phyloP scores from a whole-genome alignment of 2,113 vertebrate genomes.

The Neogale vison region DNA sequence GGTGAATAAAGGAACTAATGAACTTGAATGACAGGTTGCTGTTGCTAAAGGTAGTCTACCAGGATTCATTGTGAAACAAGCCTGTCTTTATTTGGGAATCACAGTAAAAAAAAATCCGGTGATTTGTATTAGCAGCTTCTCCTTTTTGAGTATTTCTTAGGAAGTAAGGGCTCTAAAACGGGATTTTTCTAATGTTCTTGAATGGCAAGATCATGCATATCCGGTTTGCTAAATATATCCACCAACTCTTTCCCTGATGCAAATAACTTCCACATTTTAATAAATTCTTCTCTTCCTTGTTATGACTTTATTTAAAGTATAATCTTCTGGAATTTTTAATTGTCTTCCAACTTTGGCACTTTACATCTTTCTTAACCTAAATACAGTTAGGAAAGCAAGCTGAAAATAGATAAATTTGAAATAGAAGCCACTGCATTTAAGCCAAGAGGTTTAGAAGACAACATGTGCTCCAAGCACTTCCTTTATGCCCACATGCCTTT shows the following conservation, averaged over 20 bases:
- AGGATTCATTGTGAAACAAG: not conserved
- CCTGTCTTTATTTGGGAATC: not conserved
- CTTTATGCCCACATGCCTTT: conserved; percentile 9
- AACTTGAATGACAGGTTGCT: not conserved
- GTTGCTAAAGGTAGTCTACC: not conserved
- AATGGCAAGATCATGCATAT: conserved; percentile 27
- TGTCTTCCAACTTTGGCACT: conserved; percentile 25
- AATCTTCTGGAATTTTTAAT: conserved; percentile 51
- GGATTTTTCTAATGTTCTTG: conserved; percentile 53
- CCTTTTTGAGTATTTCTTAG: conserved; percentile 35
- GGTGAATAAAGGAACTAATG: not conserved
- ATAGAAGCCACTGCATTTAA: conserved; percentile 56
- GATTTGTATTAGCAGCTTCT: conserved; percentile 41
- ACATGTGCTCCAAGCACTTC: not conserved
- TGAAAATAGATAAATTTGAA: conserved; percentile 57
- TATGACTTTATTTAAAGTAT: conserved; percentile 56
- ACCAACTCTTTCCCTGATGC: conserved; percentile 6
- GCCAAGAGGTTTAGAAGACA: conserved; percentile 5
- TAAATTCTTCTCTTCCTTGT: conserved; percentile 60
- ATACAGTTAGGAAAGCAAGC: conserved; percentile 56
- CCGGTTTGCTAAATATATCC: conserved; percentile 48
- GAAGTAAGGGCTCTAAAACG: not conserved
- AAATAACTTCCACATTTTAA: conserved; percentile 65
- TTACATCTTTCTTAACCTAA: conserved; percentile 45
- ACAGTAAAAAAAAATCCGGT: not conserved